Conservation (phyloP, 2,888 invertebrate genomes). For the Dasypogon diadema region DNA sequence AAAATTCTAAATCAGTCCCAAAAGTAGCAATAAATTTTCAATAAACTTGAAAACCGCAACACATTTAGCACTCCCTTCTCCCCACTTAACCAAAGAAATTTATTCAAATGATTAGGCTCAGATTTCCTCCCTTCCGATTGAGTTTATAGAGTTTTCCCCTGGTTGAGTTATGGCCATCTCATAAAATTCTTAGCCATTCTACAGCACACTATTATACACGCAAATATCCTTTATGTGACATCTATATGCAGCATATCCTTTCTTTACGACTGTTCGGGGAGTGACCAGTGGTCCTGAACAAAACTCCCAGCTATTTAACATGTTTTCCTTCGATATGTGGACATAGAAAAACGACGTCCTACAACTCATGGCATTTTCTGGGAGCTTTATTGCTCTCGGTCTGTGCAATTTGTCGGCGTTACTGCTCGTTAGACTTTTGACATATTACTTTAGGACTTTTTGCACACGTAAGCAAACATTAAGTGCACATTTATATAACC, state of each 20-base stretch:
- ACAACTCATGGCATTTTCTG: not conserved
- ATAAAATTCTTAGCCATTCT: slow-evolving; percentile 22
- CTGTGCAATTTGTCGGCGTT: slow-evolving; percentile 23
- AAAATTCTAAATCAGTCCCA: too few relatives aligned
- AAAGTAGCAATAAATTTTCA: too few relatives aligned
- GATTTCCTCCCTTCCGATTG: slow-evolving; percentile 32
- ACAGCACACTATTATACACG: slow-evolving; percentile 10
- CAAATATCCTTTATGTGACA: slow-evolving; percentile 39
- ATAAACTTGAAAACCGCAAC: too few relatives aligned
- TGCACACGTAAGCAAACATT: slow-evolving; percentile 31
- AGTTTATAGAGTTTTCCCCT: slow-evolving; percentile 15
- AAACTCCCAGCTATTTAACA: slow-evolving; percentile 15
- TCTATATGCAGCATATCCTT: slow-evolving; percentile 38
- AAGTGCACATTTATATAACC: slow-evolving; percentile 5
- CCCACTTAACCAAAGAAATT: slow-evolving; percentile 2
- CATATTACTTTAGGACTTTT: slow-evolving; percentile 44
- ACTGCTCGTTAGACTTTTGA: slow-evolving; percentile 42
- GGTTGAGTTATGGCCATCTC: slow-evolving; percentile 39
- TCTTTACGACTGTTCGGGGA: slow-evolving; percentile 5
- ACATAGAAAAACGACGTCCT: not conserved
- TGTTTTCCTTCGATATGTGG: not conserved
- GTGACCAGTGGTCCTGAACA: not conserved
- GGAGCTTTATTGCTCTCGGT: slow-evolving; percentile 1
- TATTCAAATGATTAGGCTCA: slow-evolving; percentile 46
- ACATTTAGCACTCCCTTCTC: too few relatives aligned